Base-by-base conservation (phyloP, 2,888 invertebrate genomes). In the Scaptomyza tumidula region DNA sequence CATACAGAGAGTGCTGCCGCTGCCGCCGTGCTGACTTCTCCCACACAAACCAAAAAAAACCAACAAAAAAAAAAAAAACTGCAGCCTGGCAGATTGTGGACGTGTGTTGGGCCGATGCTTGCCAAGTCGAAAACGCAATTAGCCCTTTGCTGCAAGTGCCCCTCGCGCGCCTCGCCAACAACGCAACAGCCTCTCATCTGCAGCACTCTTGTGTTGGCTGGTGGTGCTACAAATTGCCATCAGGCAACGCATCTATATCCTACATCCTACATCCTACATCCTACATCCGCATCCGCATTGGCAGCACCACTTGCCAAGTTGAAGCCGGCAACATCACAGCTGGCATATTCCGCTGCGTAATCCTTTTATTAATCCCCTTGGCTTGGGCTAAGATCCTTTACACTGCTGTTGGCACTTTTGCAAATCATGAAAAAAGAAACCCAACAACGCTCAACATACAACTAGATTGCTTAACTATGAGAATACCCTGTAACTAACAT, bases 361-460 rank as follows among this genome's bases (percentile, higher is more conserved):
- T 88, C 88, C 89, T 87, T 88, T 88, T 88, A 89, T 89, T 89
- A 89, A 88, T 88, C 88, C 84, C 83, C 77, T 72, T 86, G 82
- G 88, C 86, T 86, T 86, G 84, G 75, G 73, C 78, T 78, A 86
- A 89, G 83, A 84, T 86, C 80, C 81, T 77, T 84, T 84, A 83
- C 83, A 82, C 87, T 86, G 87, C 76, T 82, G 84, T 79, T 86
- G 83, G 76, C 85, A 75, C 84, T 82, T 86, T 83, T 77, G 79
- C 83, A 84, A 83, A 86, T 86, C 81, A 84, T 72, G 84, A 76
- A 68, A 68, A 76, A 86, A 67, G 67, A 76, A 76, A 70, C 55
- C 65, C 56, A 70, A 59, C 65, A 72, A 78, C 24, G 50, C 62
- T 50, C 45, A 27, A 41, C 24, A 33, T 24, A 33, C 27, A n/a